Base-by-base conservation (phyloP, 2,113 vertebrate genomes). In the Corythornis cristatus region DNA sequence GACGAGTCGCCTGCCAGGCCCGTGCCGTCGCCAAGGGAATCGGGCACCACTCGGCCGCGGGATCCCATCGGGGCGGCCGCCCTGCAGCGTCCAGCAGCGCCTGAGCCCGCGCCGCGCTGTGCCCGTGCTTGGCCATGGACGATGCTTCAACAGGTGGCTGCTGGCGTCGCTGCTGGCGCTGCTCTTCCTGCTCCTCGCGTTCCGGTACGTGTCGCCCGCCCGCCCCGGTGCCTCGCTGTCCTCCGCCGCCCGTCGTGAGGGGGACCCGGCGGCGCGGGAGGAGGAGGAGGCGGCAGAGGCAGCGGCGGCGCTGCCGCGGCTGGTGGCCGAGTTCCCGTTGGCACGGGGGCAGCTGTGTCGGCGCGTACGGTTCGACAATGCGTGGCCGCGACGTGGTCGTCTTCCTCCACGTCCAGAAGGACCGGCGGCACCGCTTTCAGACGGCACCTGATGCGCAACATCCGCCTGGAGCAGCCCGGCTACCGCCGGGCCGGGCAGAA, bases 351-450 rank as follows among this genome's bases (percentile, higher is more conserved):
- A 99, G 96, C 98, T 99, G 46, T 98, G 98, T 89, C 98, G 99
- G 77, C 98, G 98, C 86, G 98, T 98, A 97, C 98, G 98, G 89
- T 99, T 99, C 97, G 98, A 99, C 96, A 10, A 99, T 99, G 91
- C 98, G 98, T 72, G 99, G 98, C 75, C 98, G 98, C 95, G 99
- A 99, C 96, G 98, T 99, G 98, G 99, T 99, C 33, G 99, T 99
- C 56, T 99, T 99, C 88, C 95, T 99, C 76, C 99, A 99, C 98
- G 99, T 99, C 96, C 99, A 99, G 97, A 99, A 99, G 97, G 37
- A 99, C 99, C 15, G 99, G 99, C 8, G 99, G 99, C 54, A 99
- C 99, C 90, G 99, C 99, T 43, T 99, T 99, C 97, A 99, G 99
- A 57, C 96, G 99, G 68, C 99, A 99, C 95, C 95, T 99, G 97